A percentile compares a stretch with the other conserved stretches of the same genome.
Conservation (phyloP, 1,140 invertebrate species). For the Heliconius himera region DNA sequence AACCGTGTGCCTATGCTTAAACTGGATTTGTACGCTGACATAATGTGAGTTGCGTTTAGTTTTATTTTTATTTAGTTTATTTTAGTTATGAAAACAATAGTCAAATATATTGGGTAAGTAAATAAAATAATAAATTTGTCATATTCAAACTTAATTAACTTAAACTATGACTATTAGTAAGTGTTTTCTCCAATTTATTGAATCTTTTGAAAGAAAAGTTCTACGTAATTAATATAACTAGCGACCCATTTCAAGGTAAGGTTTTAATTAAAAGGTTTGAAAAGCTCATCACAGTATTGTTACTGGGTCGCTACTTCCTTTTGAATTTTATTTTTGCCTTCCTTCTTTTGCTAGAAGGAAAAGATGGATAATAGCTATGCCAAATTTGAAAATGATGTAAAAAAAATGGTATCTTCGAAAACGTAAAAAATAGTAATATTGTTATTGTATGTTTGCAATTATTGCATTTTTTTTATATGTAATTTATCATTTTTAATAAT, state of each 20-base stretch:
- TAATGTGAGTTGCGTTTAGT: constrained; percentile 14
- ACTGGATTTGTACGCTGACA: constrained; percentile 20
- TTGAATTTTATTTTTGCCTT: constrained; percentile 18
- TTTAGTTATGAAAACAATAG: background rate
- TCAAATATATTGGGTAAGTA: background rate
- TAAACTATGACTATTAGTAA: background rate
- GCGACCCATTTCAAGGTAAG: constrained; percentile 27
- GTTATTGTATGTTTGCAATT: no score
- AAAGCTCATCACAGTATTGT: constrained; percentile 17
- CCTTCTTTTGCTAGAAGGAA: background rate
- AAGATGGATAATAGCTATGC: background rate
- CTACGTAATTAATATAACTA: constrained; percentile 20
- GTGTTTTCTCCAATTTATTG: background rate
- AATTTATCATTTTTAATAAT: no score
- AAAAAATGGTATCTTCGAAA: no score
- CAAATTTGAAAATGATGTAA: background rate
- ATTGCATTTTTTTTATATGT: no score
- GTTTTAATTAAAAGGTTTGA: constrained; percentile 30
- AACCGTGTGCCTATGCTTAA: constrained; percentile 1
- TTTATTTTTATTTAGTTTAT: background rate
- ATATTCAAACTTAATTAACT: background rate
- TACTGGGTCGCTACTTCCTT: constrained; percentile 20
- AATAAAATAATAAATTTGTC: background rate
- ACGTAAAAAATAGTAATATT: no score
- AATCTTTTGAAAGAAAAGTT: constrained; percentile 13